These are phyloP conservation scores for Alsophila aescularia DNA, from an alignment of 2,888 invertebrate species.

Conservation along the genomic window DNA sequence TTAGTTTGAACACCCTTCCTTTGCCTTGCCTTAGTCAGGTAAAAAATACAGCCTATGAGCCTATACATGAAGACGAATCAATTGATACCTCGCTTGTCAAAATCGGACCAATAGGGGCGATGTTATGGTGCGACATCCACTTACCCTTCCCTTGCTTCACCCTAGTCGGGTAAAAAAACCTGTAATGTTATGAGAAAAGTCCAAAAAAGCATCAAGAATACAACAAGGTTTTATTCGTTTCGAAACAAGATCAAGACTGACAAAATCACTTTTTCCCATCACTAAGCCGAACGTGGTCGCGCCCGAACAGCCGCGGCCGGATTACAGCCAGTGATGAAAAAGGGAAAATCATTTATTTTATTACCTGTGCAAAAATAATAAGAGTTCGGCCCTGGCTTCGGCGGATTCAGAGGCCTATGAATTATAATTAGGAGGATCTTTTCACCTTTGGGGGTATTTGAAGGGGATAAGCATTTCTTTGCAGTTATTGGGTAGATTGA, in stretches of 20 bases:
- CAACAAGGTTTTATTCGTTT: neutral
- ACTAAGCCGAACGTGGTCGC: slow-evolving; percentile 42
- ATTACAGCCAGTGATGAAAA: slow-evolving; percentile 59
- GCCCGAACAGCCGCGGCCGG: slow-evolving; percentile 38
- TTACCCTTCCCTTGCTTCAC: too few relatives aligned
- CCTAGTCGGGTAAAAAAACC: too few relatives aligned
- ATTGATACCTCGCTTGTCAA: too few relatives aligned
- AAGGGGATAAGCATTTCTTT: slow-evolving; percentile 23
- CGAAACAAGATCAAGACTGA: slow-evolving; percentile 26
- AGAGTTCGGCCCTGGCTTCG: slow-evolving; percentile 49
- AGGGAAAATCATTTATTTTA: slow-evolving; percentile 72
- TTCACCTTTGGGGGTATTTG: slow-evolving; percentile 20
- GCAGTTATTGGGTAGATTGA: slow-evolving; percentile 3
- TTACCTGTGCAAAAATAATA: slow-evolving; percentile 67
- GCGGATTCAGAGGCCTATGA: slow-evolving; percentile 46
- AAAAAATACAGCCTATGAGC: too few relatives aligned
- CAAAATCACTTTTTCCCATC: slow-evolving; percentile 20
- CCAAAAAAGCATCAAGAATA: neutral
- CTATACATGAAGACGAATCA: too few relatives aligned
- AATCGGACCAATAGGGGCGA: too few relatives aligned
- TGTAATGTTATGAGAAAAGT: neutral
- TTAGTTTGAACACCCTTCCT: too few relatives aligned
- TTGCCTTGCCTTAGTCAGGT: too few relatives aligned
- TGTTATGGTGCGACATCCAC: too few relatives aligned
- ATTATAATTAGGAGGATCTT: slow-evolving; percentile 50